Conservation (phyloP, 2,113 vertebrate species). For the Gambusia holbrooki region DNA sequence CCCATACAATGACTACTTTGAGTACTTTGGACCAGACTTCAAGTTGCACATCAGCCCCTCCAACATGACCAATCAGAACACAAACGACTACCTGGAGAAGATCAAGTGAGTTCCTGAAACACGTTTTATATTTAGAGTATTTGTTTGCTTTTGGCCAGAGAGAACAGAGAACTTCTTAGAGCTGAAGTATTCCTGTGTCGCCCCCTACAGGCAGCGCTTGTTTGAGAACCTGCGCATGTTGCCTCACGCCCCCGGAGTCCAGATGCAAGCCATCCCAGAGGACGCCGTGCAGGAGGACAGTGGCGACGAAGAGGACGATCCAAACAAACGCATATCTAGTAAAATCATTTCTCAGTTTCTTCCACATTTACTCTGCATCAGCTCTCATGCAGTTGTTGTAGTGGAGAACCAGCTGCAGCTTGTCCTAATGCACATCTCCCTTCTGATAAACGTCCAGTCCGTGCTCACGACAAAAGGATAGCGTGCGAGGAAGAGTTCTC, state of each 20-base stretch:
- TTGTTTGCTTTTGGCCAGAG: background rate
- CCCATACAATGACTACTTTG: conserved; percentile 98
- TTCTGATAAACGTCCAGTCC: conserved; percentile 76
- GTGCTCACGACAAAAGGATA: conserved; percentile 96
- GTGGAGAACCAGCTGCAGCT: no score
- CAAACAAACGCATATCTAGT: conserved; percentile 97
- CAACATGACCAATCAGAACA: conserved; percentile 99
- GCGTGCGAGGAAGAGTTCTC: conserved; percentile 98
- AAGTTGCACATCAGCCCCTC: conserved; percentile 99
- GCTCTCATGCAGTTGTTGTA: background rate
- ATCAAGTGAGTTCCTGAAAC: conserved; percentile 83
- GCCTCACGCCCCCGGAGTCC: conserved; percentile 77
- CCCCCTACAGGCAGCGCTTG: conserved; percentile 65
- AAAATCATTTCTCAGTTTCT: conserved; percentile 34
- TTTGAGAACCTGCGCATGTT: conserved; percentile 77
- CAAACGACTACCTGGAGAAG: conserved; percentile 97
- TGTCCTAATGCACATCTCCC: background rate
- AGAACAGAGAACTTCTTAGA: background rate
- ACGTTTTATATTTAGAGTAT: background rate
- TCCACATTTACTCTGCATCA: background rate
- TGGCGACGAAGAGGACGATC: conserved; percentile 94
- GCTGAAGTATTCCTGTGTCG: background rate
- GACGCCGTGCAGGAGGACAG: conserved; percentile 96
- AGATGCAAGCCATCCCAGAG: conserved; percentile 93
- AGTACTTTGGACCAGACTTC: conserved; percentile 99